Evolutionary conservation across 1,140 invertebrate genomes (phyloP).

Genomic region (Drosophila repleta): DNA sequence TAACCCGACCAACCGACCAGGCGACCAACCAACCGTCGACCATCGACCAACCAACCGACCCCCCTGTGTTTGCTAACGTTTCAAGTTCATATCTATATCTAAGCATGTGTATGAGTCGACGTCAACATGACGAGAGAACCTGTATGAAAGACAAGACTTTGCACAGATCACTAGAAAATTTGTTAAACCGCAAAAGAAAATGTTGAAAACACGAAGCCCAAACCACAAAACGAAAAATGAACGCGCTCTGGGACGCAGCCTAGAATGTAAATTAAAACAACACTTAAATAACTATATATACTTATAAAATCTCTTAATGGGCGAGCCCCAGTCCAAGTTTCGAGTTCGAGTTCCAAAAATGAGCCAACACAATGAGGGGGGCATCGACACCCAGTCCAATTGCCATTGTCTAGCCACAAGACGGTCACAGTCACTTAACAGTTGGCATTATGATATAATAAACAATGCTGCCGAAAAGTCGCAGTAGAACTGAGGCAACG

Average conservation of each 20-base stretch:
- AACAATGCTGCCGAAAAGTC: constrained; percentile 49
- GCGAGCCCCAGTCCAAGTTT: constrained; percentile 29
- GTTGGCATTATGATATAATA: constrained; percentile 75
- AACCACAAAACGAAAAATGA: constrained; percentile 44
- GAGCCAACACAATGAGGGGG: constrained; percentile 27
- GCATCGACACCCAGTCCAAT: constrained; percentile 40
- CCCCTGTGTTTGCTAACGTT: constrained; percentile 65
- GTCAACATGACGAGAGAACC: constrained; percentile 57
- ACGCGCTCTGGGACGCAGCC: constrained; percentile 8
- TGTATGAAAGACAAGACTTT: constrained; percentile 71
- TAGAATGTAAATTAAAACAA: constrained; percentile 71
- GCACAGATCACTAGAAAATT: constrained; percentile 71
- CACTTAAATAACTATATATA: constrained; percentile 63
- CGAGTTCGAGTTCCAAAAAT: constrained; percentile 17
- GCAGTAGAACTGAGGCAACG: constrained; percentile 6
- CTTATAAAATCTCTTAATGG: constrained; percentile 70
- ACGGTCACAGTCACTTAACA: constrained; percentile 79
- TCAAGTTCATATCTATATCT: constrained; percentile 77
- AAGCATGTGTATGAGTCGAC: constrained; percentile 70
- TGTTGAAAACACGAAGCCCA: constrained; percentile 70
- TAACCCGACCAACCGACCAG: constrained; percentile 47
- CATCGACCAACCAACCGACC: constrained; percentile 32
- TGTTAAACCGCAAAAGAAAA: constrained; percentile 76
- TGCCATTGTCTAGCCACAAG: constrained; percentile 36
- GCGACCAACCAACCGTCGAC: constrained; percentile 49